Base-by-base conservation (phyloP, 2,113 vertebrate genomes). In the Brevimyrus niger region DNA sequence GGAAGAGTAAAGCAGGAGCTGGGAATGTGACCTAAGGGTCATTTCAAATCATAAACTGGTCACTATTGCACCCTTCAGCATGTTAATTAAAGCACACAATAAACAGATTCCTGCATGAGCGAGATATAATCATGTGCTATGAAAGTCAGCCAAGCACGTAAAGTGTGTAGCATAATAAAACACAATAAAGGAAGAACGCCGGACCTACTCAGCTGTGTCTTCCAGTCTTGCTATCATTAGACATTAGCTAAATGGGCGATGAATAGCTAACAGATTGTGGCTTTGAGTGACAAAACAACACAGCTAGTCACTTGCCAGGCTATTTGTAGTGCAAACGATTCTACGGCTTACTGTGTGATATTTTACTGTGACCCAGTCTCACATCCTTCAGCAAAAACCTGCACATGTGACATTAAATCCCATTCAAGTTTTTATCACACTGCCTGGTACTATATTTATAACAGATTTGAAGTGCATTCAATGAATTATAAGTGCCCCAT, bases 51-150 rank as follows among this genome's bases (percentile, higher is more conserved):
- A 80, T 42, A 80, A 80, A 80, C 35, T 80, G 73, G 73, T 42
- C 73, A 80, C 73, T 80, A 80, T 80, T 80, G 73, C 73, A 80
- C 35, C 73, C 73, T 80, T 80, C 35, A 80, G 73, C 73, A 80
- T 80, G 73, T 80, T 80, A 80, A 42, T 80, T 80, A 80, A 80
- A 42, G 73, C 5, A 80, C 15, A 80, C 35, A 80, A 80, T 80
- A 80, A 80, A 80, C 6, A 42, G 35, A 80, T 42, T 38, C 73
- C 73, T 42, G 73, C 73, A 80, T 42, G 35, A 80, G 35, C 17
- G 13, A 80, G 73, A 80, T 80, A 80, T 80, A 80, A 80, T 80
- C 73, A 80, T 6, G 35, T 6, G 73, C 35, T 8, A 80, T 80
- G 73, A 80, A 80, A 80, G 73, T 42, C 35, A 80, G 31, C 35